A percentile compares a stretch with the other conserved stretches of the same genome.
These are phyloP conservation scores for Tenthredo amoena DNA, from an alignment of 2,888 invertebrate genomes.

Conservation along the genomic window DNA sequence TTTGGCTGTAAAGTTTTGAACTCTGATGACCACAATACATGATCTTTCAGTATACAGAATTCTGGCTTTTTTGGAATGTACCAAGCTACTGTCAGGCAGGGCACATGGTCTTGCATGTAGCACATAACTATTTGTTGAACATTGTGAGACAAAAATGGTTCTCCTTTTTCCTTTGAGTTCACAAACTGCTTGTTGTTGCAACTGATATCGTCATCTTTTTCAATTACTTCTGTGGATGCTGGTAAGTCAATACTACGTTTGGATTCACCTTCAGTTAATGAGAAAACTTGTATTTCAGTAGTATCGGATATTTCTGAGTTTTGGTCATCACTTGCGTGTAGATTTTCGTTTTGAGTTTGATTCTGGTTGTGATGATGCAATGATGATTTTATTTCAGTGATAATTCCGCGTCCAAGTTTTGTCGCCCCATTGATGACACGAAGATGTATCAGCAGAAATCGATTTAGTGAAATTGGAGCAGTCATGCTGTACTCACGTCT, in stretches of 20 bases:
- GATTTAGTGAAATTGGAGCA: conserved; percentile 13
- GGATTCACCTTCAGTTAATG: too few species aligned
- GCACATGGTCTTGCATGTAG: not conserved
- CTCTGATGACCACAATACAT: conserved; percentile 23
- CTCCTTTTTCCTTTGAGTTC: too few species aligned
- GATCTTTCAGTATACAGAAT: not conserved
- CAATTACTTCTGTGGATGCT: too few species aligned
- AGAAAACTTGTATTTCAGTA: too few species aligned
- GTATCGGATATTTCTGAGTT: too few species aligned
- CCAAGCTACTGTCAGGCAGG: not conserved
- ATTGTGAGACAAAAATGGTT: too few species aligned
- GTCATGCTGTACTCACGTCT: conserved; percentile 23
- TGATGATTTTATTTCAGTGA: not conserved
- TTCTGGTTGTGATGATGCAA: not conserved
- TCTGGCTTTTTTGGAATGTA: not conserved
- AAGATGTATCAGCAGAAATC: conserved; percentile 4
- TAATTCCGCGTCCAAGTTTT: conserved; percentile 21
- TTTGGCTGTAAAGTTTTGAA: not conserved
- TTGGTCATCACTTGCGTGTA: too few species aligned
- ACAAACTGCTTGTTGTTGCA: too few species aligned
- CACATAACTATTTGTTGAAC: not conserved
- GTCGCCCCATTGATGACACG: not conserved
- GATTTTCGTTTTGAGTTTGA: too few species aligned
- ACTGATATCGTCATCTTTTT: too few species aligned
- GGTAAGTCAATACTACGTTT: too few species aligned